Percentiles rank a stretch among this genome's conserved stretches.
Evolutionary conservation across 2,113 vertebrate genomes (phyloP).

Genomic region (Sinocyclocheilus rhinocerous): DNA sequence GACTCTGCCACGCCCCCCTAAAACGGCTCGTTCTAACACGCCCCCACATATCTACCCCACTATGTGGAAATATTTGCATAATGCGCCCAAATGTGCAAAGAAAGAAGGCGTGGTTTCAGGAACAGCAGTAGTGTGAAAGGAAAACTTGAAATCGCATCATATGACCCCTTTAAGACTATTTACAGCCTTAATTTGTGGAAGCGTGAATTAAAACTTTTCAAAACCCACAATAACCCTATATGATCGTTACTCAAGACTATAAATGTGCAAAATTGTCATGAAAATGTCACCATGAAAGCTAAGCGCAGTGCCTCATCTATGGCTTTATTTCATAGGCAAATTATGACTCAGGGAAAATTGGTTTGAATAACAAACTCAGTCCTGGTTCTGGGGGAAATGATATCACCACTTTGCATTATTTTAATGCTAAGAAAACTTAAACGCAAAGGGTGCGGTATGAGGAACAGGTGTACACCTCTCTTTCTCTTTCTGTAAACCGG

Average conservation of each 20-base stretch:
- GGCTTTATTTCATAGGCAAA: constrained; percentile 52
- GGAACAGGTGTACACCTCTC: not conserved
- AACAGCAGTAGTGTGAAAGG: too few relatives aligned
- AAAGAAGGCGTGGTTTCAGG: too few relatives aligned
- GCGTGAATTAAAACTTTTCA: too few relatives aligned
- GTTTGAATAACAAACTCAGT: constrained; percentile 33
- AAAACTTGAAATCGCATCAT: too few relatives aligned
- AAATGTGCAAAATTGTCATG: not conserved
- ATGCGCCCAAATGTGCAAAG: too few relatives aligned
- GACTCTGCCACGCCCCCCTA: too few relatives aligned
- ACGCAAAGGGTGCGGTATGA: not conserved
- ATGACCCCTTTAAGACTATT: too few relatives aligned
- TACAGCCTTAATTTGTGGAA: too few relatives aligned
- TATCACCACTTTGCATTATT: constrained; percentile 28
- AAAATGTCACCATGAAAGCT: not conserved
- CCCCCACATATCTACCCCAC: too few relatives aligned
- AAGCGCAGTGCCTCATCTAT: not conserved
- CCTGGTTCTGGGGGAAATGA: not conserved
- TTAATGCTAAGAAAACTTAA: constrained; percentile 16
- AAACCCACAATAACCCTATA: too few relatives aligned
- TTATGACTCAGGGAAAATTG: constrained; percentile 1
- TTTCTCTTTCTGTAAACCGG: constrained; percentile 36
- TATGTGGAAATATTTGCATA: too few relatives aligned
- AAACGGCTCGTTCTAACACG: too few relatives aligned
- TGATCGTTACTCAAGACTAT: not conserved